Evolutionary conservation across 2,113 vertebrate species (phyloP).

Genomic region (Grallaria varia): DNA sequence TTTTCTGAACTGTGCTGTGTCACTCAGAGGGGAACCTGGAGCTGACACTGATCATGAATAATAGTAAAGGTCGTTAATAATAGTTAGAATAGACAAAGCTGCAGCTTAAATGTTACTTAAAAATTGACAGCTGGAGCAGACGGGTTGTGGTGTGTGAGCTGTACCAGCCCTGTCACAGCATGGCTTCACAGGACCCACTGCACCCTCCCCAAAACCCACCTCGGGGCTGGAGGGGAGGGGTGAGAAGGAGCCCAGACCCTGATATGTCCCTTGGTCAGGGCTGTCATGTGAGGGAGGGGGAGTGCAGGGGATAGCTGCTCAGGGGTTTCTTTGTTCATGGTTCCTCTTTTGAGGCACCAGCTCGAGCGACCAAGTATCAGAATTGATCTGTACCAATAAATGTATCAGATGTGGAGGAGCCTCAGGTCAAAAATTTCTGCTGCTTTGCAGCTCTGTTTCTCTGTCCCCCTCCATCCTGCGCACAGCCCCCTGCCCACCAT

Average conservation of each 20-base stretch:
- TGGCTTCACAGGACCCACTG: not conserved
- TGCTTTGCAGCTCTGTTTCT: not conserved
- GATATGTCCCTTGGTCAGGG: not conserved
- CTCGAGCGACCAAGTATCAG: fast-evolving
- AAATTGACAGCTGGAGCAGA: not conserved
- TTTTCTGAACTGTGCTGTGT: not conserved
- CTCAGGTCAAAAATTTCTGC: not conserved
- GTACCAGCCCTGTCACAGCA: not conserved
- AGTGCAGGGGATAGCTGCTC: not conserved
- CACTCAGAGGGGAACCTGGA: not conserved
- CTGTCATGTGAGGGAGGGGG: not conserved
- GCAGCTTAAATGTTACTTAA: not conserved
- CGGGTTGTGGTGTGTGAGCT: not conserved
- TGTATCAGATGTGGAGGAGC: fast-evolving
- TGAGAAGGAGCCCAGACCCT: not conserved
- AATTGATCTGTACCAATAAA: not conserved
- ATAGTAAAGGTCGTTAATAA: not conserved
- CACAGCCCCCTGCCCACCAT: no score
- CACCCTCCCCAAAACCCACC: not conserved
- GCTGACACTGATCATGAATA: not conserved
- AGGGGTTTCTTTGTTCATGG: not conserved
- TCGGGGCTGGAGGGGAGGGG: not conserved
- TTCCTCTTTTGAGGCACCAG: not conserved
- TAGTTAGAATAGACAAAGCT: not conserved
- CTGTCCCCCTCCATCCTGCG: not conserved